phyloP scores from a whole-genome alignment of 2,113 vertebrate species.

The Pithys albifrons region DNA sequence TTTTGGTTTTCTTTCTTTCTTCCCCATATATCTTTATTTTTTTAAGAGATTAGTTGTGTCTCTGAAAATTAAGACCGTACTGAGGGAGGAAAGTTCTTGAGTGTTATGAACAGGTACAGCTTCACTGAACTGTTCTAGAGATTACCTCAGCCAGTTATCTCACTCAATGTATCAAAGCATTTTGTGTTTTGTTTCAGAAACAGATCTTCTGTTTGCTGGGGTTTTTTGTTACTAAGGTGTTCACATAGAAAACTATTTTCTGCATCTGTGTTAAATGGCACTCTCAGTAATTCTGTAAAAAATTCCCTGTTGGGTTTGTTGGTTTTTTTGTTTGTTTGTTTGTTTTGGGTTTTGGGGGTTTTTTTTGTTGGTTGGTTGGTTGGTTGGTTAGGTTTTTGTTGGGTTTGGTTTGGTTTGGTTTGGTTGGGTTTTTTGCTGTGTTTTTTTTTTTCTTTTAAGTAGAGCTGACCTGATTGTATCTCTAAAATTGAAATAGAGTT shows the following conservation, averaged over 20 bases:
- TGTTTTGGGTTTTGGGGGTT: no score
- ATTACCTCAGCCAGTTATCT: neutral
- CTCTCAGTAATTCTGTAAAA: neutral
- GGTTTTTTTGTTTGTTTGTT: no score
- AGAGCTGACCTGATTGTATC: neutral
- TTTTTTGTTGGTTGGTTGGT: no score
- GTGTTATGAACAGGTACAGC: neutral
- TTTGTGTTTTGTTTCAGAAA: neutral
- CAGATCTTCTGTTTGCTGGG: neutral
- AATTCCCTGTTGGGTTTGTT: no score
- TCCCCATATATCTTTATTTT: neutral
- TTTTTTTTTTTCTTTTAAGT: neutral
- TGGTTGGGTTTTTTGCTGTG: no score
- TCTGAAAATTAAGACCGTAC: neutral
- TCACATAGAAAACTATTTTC: neutral
- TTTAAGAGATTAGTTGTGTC: neutral
- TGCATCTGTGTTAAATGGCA: neutral
- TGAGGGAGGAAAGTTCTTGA: neutral
- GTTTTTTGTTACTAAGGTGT: fast-evolving
- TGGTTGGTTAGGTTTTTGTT: no score
- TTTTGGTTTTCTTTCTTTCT: neutral
- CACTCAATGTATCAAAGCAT: neutral
- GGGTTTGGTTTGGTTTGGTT: no score
- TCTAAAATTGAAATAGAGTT: neutral
- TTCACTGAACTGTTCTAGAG: neutral